Percentiles rank a stretch among this genome's conserved stretches.
Conservation (phyloP, 2,888 invertebrate species). For the Xanthorhoe designata region DNA sequence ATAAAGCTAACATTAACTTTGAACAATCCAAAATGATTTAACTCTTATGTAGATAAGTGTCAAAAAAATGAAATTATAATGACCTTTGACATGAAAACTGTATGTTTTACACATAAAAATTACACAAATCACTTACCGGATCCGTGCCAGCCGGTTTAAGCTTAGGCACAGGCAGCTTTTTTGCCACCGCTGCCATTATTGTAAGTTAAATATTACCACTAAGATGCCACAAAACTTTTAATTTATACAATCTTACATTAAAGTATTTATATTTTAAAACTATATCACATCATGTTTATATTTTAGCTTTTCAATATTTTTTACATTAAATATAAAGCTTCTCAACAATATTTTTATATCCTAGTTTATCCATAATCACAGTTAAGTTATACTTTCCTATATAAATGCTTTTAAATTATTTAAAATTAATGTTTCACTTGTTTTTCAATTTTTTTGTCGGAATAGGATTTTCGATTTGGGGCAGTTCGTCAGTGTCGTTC, state of each 20-base stretch:
- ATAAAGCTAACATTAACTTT: too few species aligned
- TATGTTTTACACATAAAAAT: slow-evolving; percentile 12
- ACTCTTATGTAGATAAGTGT: neutral
- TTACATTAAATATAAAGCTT: slow-evolving; percentile 36
- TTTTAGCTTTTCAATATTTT: slow-evolving; percentile 33
- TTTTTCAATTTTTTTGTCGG: slow-evolving; percentile 47
- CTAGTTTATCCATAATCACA: slow-evolving; percentile 42
- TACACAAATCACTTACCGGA: slow-evolving; percentile 69
- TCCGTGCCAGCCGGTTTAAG: slow-evolving; percentile 52
- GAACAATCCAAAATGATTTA: too few species aligned
- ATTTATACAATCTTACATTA: slow-evolving; percentile 42
- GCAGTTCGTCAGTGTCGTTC: slow-evolving; percentile 76
- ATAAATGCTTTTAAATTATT: slow-evolving; percentile 64
- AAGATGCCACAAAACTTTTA: slow-evolving; percentile 74
- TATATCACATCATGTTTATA: slow-evolving; percentile 62
- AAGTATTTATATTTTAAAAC: slow-evolving; percentile 46
- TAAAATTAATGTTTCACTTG: slow-evolving; percentile 55
- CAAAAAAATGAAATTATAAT: slow-evolving; percentile 31
- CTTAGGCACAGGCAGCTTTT: slow-evolving; percentile 62
- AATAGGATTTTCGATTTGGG: slow-evolving; percentile 63
- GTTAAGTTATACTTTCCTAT: slow-evolving; percentile 21
- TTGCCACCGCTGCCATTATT: slow-evolving; percentile 76
- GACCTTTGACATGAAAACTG: slow-evolving; percentile 48
- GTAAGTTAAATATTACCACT: slow-evolving; percentile 61
- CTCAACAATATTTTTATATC: slow-evolving; percentile 29